Evolutionary conservation across 92 coral and sea anemone species (phyloP), one percentile per base, ranked within the genome.

Genomic region (Isaurus tuberculatus): DNA sequence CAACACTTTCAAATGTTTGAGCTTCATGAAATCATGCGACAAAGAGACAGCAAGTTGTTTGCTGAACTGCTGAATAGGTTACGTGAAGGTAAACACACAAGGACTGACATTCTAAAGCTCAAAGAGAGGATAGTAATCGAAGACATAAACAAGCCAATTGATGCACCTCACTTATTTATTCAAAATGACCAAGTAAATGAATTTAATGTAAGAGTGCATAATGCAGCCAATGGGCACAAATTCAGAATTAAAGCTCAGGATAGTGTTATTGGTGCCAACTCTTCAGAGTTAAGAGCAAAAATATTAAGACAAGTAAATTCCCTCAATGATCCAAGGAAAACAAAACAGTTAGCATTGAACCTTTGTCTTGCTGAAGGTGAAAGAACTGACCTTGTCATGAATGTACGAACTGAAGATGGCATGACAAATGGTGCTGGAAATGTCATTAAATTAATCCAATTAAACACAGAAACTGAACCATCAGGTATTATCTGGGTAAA

Each of bases 361-460:
- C 79, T 83, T 63, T 8, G 26, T 46, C 13, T 85, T 27, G 84
- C 89, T 33, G 85, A 78, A 49, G 85, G 89, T 78, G 79, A 79
- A 79, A 86, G 89, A 79, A 86, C 89, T 29, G 89, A 86, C 53
- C 27, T 88, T 22, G 88, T 77, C 14, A 34, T 88, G 78, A 88
- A 88, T 74, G 51, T 88, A 88, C 17, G 89, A 79, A 89, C 86
- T 71, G 89, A 72, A 29, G 80, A 83, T 83, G 86, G 82, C 67
- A 64, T 51, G 37, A 77, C 43, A 40, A 81, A 63, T 63, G 32
- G 68, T 63, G 68, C 32, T 63, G 68, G 33, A 7, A 63, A 64
- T 36, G 84, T 80, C 5, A n/a, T 81, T 66, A 66, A 81, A 65
- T 16, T 27, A 60, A 4, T 81, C 10, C 85, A 81, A 48, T 81